phyloP scores from a whole-genome alignment of 2,113 vertebrate species.

The Callopanchax toddi region DNA sequence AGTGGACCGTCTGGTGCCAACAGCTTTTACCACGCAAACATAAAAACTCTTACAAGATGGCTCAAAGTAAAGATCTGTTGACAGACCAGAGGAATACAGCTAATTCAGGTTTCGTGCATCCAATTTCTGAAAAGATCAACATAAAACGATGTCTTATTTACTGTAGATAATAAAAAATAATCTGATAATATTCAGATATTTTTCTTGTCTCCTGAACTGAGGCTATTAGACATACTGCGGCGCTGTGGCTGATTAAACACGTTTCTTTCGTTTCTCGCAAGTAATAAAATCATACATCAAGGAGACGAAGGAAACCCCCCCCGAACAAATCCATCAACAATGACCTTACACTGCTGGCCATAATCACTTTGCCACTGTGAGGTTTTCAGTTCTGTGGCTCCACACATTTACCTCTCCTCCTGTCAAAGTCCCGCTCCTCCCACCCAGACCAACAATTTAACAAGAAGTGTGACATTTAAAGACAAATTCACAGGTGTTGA shows the following conservation, averaged over 20 bases:
- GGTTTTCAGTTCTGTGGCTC: not conserved
- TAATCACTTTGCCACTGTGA: not conserved
- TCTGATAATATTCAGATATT: not conserved
- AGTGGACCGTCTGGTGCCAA: not conserved
- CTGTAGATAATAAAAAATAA: not conserved
- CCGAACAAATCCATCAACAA: not conserved
- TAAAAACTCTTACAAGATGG: too few relatives aligned
- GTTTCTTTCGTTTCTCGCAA: not conserved
- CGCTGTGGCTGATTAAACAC: too few relatives aligned
- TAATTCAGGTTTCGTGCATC: too few relatives aligned
- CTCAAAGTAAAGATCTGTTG: not conserved
- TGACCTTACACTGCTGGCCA: not conserved
- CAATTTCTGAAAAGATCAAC: too few relatives aligned
- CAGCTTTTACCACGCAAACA: too few relatives aligned
- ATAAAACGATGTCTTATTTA: too few relatives aligned
- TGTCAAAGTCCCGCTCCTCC: not conserved
- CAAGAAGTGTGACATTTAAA: not conserved
- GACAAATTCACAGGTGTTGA: too few relatives aligned
- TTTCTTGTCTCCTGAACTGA: not conserved
- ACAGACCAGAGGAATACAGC: too few relatives aligned
- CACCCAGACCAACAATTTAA: not conserved
- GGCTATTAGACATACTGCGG: too few relatives aligned
- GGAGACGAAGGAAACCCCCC: not conserved
- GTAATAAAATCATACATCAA: not conserved
- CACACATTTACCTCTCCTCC: not conserved